Conservation (phyloP, 2,888 invertebrate genomes). For the Trisateles emortualis region DNA sequence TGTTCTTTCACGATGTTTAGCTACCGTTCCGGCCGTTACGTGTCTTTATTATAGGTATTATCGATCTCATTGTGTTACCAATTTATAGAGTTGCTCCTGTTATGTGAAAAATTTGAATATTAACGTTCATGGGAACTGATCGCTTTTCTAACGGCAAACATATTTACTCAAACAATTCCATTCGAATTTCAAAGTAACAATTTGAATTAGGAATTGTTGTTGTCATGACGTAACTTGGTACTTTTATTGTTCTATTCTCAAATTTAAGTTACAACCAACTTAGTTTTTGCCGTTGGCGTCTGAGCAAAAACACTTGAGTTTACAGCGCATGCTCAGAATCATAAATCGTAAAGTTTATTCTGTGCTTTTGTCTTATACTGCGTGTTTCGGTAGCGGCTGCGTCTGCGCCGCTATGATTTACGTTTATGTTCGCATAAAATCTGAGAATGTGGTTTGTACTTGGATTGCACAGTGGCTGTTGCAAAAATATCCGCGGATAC, state of each 20-base stretch:
- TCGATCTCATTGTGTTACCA: slow-evolving; percentile 78
- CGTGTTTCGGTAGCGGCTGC: slow-evolving; percentile 50
- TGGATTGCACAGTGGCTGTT: slow-evolving; percentile 38
- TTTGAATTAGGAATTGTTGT: neutral
- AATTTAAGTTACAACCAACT: too few species aligned
- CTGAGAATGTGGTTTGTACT: slow-evolving; percentile 55
- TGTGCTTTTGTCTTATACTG: slow-evolving; percentile 38
- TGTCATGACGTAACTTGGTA: neutral
- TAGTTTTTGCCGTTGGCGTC: neutral
- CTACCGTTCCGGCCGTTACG: slow-evolving; percentile 82
- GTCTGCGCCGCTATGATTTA: slow-evolving; percentile 54
- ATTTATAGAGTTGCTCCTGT: slow-evolving; percentile 77
- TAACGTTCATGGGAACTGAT: slow-evolving; percentile 76
- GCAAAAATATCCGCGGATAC: slow-evolving; percentile 20
- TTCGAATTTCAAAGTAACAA: neutral
- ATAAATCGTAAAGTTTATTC: slow-evolving; percentile 33
- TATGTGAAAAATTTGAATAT: slow-evolving; percentile 68
- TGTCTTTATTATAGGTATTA: slow-evolving; percentile 76
- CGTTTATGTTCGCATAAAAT: slow-evolving; percentile 66
- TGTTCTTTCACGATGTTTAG: slow-evolving; percentile 79
- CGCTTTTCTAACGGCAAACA: slow-evolving; percentile 33
- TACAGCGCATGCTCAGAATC: slow-evolving; percentile 6
- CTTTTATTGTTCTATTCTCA: neutral
- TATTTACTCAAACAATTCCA: slow-evolving; percentile 21
- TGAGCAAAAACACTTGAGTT: neutral